Evolutionary conservation across 2,113 vertebrate species (phyloP), one percentile per base, ranked within the genome.

Genomic region (Sturnus vulgaris): DNA sequence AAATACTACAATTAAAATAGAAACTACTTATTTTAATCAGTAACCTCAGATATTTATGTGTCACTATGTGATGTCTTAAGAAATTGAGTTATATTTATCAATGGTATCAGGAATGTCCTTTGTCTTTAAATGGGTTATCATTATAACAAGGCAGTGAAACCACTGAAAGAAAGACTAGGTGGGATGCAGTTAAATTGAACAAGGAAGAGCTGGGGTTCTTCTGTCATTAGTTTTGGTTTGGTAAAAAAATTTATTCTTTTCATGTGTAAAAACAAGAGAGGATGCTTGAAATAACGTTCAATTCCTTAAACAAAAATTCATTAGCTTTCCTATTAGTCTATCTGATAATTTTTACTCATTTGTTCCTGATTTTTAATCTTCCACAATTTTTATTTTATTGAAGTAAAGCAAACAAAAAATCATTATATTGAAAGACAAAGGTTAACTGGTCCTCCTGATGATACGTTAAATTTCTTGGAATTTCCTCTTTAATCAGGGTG

Each of bases 141-240:
- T 73, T 65, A 18, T 14, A 66, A 75, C 12, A 33, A 12, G 11
- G 3, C n/a, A 76, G 3, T 37, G 60, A 89, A 82, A 68, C 55
- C 42, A 61, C 14, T 42, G 18, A 56, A 70, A 50, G 56, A 12
- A 70, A 63, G 39, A 82, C 4, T 27, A 44, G 4, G 25, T 35
- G 7, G 15, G 50, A 69, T 52, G 20, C 4, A 61, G 5, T 55
- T 72, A 65, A 65, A 69, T 1, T 10, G n/a, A 40, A 15, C 5
- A 47, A 46, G 28, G 37, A n/a, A 56, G 11, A 10, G 5, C 2
- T 37, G 12, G 2, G 8, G 0, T 3, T n/a, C 10, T 59, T 52
- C 30, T 39, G 15, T n/a, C 0, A 1, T n/a, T 73, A 12, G 0
- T 31, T 87, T 53, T 18, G 3, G 24, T 75, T 90, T 66, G 16